A percentile compares a stretch with the other conserved stretches of the same genome.
Evolutionary conservation across 1,140 invertebrate species (phyloP).

Genomic region (Drosophila bocqueti): DNA sequence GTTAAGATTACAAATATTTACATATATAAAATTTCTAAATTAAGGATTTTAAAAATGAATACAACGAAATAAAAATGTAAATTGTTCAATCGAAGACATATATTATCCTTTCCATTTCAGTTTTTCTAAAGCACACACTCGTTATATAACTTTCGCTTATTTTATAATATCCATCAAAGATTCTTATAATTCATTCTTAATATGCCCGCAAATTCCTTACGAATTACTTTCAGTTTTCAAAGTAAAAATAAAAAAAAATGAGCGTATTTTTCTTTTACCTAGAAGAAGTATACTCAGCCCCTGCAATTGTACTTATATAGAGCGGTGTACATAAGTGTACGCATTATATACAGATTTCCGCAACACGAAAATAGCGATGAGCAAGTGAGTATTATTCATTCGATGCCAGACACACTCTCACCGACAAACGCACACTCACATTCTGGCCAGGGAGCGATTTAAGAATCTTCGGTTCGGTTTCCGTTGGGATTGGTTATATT

Average conservation of each 20-base stretch:
- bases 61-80: too few species aligned
- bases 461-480: constrained; percentile 33
- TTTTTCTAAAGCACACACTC: background rate
- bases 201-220: background rate
- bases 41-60: background rate
- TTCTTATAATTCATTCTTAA: background rate
- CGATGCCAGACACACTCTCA: constrained; percentile 42
- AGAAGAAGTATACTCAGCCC: constrained; percentile 5
- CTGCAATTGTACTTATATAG: constrained; percentile 19
- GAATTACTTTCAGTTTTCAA: constrained; percentile 26
- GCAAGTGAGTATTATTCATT: constrained; percentile 76
- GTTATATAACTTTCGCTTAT: constrained; percentile 5
- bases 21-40: background rate
- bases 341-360: constrained; percentile 59
- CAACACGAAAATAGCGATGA: constrained; percentile 79
- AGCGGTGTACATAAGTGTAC: constrained; percentile 7
- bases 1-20: background rate
- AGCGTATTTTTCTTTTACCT: background rate
- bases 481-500: constrained; percentile 49
- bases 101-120: background rate
- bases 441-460: constrained; percentile 38
- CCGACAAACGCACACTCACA: constrained; percentile 41
- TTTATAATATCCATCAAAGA: background rate
- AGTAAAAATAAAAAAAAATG: constrained; percentile 2
- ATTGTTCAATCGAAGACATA: too few species aligned